phyloP scores from a whole-genome alignment of 2,888 invertebrate genomes.

The Machimus rusticus region DNA sequence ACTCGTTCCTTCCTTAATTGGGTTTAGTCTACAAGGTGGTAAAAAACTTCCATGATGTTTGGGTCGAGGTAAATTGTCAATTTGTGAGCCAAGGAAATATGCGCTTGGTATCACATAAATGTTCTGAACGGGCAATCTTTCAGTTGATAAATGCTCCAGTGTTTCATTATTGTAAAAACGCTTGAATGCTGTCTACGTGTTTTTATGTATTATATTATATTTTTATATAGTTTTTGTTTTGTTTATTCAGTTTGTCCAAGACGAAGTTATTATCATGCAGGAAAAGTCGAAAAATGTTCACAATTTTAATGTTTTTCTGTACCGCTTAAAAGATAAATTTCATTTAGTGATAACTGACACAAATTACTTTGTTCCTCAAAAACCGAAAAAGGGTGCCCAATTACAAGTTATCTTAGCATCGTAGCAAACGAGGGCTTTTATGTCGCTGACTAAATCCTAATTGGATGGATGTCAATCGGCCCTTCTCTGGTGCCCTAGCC shows the following conservation, averaged over 20 bases:
- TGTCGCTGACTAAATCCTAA: background rate
- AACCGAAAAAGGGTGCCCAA: background rate
- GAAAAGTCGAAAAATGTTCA: too few species aligned
- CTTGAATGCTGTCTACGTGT: too few species aligned
- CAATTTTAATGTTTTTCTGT: too few species aligned
- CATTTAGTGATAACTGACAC: background rate
- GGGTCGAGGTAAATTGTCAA: background rate
- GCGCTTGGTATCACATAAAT: background rate
- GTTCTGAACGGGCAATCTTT: background rate
- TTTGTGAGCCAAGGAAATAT: background rate
- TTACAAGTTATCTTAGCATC: background rate
- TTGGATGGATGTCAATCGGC: background rate
- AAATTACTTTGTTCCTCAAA: background rate
- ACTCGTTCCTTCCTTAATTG: too few species aligned
- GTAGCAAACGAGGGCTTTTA: background rate
- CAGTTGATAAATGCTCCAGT: background rate
- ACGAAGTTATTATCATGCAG: too few species aligned
- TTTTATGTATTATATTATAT: background rate
- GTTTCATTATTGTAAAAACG: background rate
- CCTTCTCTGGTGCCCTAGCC: background rate
- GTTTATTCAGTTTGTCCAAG: too few species aligned
- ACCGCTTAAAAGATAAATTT: background rate
- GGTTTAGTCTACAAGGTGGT: too few species aligned
- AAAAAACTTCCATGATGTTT: too few species aligned
- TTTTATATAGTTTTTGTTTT: too few species aligned